phyloP scores from a whole-genome alignment of 2,797 vertebrate species.

The Neostethus bicornis region DNA sequence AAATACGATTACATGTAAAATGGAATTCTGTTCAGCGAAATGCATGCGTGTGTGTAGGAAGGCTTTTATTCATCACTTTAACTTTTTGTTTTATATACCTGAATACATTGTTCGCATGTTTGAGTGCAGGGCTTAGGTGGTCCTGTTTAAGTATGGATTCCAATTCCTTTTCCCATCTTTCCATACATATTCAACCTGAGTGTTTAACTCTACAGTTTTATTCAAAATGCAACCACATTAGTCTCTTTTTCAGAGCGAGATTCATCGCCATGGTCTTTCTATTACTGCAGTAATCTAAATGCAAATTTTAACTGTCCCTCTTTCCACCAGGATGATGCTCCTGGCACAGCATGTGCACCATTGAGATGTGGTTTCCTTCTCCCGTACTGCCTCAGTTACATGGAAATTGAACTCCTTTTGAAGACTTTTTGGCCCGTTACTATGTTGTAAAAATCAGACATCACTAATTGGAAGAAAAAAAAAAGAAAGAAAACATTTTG shows the following conservation, averaged over 20 bases:
- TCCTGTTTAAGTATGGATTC: constrained; percentile 43
- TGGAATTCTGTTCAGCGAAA: background rate
- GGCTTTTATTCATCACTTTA: background rate
- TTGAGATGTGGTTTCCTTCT: constrained; percentile 56
- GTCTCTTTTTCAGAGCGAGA: constrained; percentile 71
- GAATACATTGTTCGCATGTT: background rate
- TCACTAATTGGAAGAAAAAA: constrained; percentile 41
- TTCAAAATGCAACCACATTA: constrained; percentile 78
- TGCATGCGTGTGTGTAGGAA: background rate
- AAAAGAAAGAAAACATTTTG: constrained; percentile 18
- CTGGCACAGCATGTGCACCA: constrained; percentile 69
- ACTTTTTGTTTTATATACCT: background rate
- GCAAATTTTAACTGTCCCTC: constrained; percentile 82
- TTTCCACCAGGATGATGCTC: constrained; percentile 71
- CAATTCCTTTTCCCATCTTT: constrained; percentile 48
- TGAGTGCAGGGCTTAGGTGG: constrained; percentile 1
- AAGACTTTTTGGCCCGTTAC: constrained; percentile 61
- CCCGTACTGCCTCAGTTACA: constrained; percentile 44
- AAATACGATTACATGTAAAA: too few species aligned
- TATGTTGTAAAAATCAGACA: constrained; percentile 33
- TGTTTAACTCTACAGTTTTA: constrained; percentile 74
- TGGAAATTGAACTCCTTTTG: constrained; percentile 57
- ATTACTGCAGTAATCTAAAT: constrained; percentile 87
- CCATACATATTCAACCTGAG: constrained; percentile 52
- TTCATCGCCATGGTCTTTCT: constrained; percentile 79